These are phyloP conservation scores for Rhynchomys soricoides DNA, from an alignment of 2,113 vertebrate genomes.

Conservation along the genomic window DNA sequence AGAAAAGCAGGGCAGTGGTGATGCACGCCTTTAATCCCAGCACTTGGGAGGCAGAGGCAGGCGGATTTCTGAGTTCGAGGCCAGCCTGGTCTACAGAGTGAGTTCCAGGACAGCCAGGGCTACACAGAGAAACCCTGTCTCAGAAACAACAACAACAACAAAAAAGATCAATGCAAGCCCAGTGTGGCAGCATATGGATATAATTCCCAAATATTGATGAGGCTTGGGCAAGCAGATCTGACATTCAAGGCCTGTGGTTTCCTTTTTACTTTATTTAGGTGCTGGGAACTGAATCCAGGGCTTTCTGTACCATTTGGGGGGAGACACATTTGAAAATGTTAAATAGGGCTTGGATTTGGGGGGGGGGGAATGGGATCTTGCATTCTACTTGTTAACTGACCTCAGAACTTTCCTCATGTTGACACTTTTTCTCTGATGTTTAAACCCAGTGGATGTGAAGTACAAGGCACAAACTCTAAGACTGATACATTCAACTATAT, in stretches of 20 bases:
- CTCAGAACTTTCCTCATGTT: background rate
- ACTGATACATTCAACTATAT: background rate
- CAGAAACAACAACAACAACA: too few relatives aligned
- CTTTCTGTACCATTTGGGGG: background rate
- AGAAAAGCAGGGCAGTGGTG: too few relatives aligned
- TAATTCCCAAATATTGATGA: background rate
- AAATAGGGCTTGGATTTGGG: background rate
- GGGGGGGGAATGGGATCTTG: background rate
- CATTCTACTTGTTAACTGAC: background rate
- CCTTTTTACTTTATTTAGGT: background rate
- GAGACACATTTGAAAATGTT: background rate
- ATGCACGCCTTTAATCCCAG: too few relatives aligned
- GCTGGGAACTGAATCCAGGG: background rate
- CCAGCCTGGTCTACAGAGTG: too few relatives aligned
- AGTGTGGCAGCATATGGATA: background rate
- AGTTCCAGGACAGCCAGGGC: too few relatives aligned
- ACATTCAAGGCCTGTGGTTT: background rate
- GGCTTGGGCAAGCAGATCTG: background rate
- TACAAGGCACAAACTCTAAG: background rate
- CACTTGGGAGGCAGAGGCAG: too few relatives aligned
- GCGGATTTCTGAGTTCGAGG: too few relatives aligned
- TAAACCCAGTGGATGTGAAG: conserved; percentile 1
- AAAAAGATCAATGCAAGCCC: background rate
- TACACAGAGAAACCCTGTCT: too few relatives aligned
- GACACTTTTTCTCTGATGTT: conserved; percentile 21